phyloP scores from a whole-genome alignment of 2,888 invertebrate genomes.

The Drosophila neonasuta region DNA sequence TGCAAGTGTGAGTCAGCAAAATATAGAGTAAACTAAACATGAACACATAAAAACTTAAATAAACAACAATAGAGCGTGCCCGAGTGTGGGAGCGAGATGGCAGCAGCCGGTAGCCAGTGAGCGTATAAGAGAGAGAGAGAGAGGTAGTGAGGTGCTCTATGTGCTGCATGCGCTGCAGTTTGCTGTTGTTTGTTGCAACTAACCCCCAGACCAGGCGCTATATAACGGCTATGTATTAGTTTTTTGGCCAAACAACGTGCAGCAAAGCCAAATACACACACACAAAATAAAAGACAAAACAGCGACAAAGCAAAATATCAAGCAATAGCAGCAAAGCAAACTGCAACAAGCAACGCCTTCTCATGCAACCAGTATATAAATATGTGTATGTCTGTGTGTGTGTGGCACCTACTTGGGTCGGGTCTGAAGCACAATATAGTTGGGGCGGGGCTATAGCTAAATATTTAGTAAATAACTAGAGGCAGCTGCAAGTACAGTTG shows the following conservation, averaged over 20 bases:
- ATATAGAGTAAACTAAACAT: constrained; percentile 76
- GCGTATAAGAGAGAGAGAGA: constrained; percentile 7
- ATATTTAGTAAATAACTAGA: constrained; percentile 56
- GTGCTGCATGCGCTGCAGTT: constrained; percentile 58
- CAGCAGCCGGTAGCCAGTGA: constrained; percentile 11
- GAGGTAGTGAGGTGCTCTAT: constrained; percentile 11
- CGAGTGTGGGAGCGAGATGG: constrained; percentile 24
- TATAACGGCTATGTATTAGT: constrained; percentile 52
- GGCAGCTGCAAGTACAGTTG: constrained; percentile 53
- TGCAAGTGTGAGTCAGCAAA: constrained; percentile 61
- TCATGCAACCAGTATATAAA: constrained; percentile 13
- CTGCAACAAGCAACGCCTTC: constrained; percentile 65
- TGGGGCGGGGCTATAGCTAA: constrained; percentile 47
- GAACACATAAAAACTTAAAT: constrained; percentile 77
- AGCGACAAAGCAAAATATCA: constrained; percentile 64
- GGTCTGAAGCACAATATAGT: constrained; percentile 25
- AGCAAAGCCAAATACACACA: constrained; percentile 51
- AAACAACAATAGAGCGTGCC: constrained; percentile 70
- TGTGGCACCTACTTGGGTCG: constrained; percentile 20
- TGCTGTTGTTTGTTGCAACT: constrained; percentile 77
- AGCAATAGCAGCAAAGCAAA: constrained; percentile 70
- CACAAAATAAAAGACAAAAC: constrained; percentile 70
- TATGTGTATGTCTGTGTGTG: constrained; percentile 24
- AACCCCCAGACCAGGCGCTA: constrained; percentile 62
- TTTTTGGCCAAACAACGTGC: constrained; percentile 73